Evolutionary conservation across 1,140 invertebrate genomes (phyloP), one percentile per base, ranked within the genome.

Genomic region (Anthonomus grandis): DNA sequence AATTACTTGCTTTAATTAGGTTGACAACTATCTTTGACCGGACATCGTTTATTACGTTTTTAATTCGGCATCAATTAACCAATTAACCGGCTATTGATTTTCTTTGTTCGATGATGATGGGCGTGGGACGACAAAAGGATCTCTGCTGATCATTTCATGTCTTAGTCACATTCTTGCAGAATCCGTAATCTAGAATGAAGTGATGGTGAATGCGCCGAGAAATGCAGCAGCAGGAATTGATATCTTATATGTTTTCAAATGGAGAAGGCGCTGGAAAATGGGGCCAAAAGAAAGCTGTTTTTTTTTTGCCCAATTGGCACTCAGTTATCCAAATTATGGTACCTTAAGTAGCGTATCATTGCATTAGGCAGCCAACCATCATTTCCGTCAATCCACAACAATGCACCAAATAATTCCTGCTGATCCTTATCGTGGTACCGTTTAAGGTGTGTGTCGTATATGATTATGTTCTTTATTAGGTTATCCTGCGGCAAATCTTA

Each of bases 381-480:
- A 24, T 27, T 47, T 22, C 45, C 24, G 8, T 6, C 23, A 47
- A 47, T 27, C 12, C 17, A 10, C 45, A 25, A 24, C 22, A 27
- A n/a, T 13, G 31, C 18, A 12, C 45, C 45, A 47, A 47, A 47
- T 27, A 15, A 27, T 27, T 25, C 18, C 15, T 15, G 12, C 19
- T 8, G 45, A 47, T 47, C 8, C 5, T 25, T 47, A 47, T 47
- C 45, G 23, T 15, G 12, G 15, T 13, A 47, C 18, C 23, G 18
- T 31, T 47, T 47, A 17, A 47, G 45, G 45, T 13, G 45, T 47
- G 45, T 31, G 45, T 31, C 45, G 45, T 47, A 47, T 47, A 47
- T 27, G 45, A 47, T 47, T 47, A 47, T 25, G n/a, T 15, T 47
- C 45, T 47, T 47, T 47, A 47, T 47, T 47, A 47, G 45, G 45